Base-by-base conservation (phyloP, 1,140 invertebrate genomes). In the Drosophila nikananu region DNA sequence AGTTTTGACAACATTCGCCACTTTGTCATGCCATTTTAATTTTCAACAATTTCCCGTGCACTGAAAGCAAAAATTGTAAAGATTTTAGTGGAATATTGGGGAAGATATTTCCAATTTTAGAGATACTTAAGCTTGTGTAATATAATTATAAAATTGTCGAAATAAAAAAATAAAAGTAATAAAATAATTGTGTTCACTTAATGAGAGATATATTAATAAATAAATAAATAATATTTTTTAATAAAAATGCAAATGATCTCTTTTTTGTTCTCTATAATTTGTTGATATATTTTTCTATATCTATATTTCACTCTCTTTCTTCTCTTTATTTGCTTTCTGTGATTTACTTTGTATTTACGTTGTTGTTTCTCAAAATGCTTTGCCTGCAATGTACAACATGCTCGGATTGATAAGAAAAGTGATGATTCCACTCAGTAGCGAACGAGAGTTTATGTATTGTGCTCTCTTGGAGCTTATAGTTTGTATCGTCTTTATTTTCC, bases 1-100 rank as follows among this genome's bases (percentile, higher is more conserved):
- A 87, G 81, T 89, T 89, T 84, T 81, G 84, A 83, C 84, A 89
- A 84, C 66, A 89, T 84, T 83, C 83, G 84, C 81, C 84, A 89
- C 84, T 89, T 89, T 89, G 84, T 89, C 84, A 89, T 89, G 77
- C 84, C 76, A 87, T 87, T 87, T 87, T 87, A 87, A 87, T 87
- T 87, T 81, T 60, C 73, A 81, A 59, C 42, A 37, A 51, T 62
- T 63, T 78, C 66, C 73, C 52, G 62, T 57, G 44, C 60, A 67
- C 65, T 39, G 23, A 3, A 7, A 51, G 25, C 2, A 39, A 17
- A 32, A 25, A 32, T 10, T 17, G 37, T 41, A 2, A 41, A 41
- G 17, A n/a, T 19, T 21, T 46, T 32, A 1, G 3, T 41, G 5
- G 2, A n/a, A n/a, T 30, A 30, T 30, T 27, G 2, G 23, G 2